Base-by-base conservation (phyloP, 2,797 vertebrate species). In the Ambastaia sidthimunki region DNA sequence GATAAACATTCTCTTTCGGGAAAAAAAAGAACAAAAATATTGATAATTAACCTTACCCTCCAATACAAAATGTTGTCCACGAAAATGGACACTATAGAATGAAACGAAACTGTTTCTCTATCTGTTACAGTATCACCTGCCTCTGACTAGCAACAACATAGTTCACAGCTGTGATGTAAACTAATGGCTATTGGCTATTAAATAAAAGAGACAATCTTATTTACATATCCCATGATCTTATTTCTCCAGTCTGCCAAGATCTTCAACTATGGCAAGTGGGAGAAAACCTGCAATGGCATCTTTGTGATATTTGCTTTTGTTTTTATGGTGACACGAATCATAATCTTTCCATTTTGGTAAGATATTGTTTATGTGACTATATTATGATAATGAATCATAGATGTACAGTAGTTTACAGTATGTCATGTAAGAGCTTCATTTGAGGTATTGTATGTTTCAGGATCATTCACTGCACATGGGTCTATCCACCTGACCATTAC, bases 341-440 rank as follows among this genome's bases (percentile, higher is more conserved):
- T 99, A 72, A 90, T 98, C 74, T 98, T 97, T 79, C 97, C 97
- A 4, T 97, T 95, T 84, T 98, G 97, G 97, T 98, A 91, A 95
- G 96, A 81, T 78, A 9, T 21, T 21, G 44, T 44, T n/a, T 31
- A 41, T 18, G 37, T 31, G 21, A 2, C 19, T 67, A 2, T 44
- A 48, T 4, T 13, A 44, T 3, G 54, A 44, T 44, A 11, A 44
- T 44, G 1, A 11, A 16, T 34, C n/a, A 21, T 28, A 66, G 28
- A 12, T n/a, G 2, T 44, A 44, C 41, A 44, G 41, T 47, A 23
- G 16, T 54, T 78, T 78, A 60, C 28, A 71, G 57, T 59, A 25
- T 59, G 21, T 25, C 23, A 12, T 25, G 57, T 59, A 47, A 48
- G n/a, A 69, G 41, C 65, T n/a, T n/a, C n/a, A n/a, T n/a, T n/a